phyloP scores from a whole-genome alignment of 2,113 vertebrate species.

The Galbula dea region DNA sequence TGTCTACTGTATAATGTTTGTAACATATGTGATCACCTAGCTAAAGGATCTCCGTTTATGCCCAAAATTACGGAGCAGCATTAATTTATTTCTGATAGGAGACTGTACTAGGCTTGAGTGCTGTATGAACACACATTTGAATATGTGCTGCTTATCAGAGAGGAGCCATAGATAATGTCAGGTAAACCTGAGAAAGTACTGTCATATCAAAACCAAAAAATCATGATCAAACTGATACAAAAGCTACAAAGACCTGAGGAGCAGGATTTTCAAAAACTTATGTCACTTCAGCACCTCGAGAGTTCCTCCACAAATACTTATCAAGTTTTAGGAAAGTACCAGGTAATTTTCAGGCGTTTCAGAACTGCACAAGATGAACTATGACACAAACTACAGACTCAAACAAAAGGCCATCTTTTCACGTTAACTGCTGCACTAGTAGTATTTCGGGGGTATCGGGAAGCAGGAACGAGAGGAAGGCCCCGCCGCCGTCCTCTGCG shows the following conservation, averaged over 20 bases:
- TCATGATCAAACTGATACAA: not conserved
- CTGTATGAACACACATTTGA: not conserved
- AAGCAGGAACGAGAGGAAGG: not conserved
- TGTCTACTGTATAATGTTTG: not conserved
- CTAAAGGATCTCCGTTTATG: not conserved
- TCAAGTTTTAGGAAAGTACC: not conserved
- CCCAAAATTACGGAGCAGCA: not conserved
- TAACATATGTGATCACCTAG: rapidly evolving
- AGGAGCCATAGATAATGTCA: not conserved
- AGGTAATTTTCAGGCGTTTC: not conserved
- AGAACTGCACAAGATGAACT: not conserved
- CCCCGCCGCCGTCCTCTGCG: not conserved
- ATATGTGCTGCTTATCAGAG: not conserved
- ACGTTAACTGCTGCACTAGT: rapidly evolving
- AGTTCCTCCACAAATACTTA: not conserved
- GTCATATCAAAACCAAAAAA: not conserved
- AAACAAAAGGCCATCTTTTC: rapidly evolving
- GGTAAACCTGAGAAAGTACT: not conserved
- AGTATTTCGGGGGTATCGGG: rapidly evolving
- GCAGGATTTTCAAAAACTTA: not conserved
- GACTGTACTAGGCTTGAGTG: not conserved
- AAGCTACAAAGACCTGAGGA: rapidly evolving
- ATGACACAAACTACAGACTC: not conserved
- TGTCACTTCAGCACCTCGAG: not conserved
- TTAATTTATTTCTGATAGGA: not conserved